Percentiles rank a stretch among this genome's conserved stretches.
These are phyloP conservation scores for Aspidoscelis tigris DNA, from an alignment of 2,113 vertebrate species.

Conservation along the genomic window DNA sequence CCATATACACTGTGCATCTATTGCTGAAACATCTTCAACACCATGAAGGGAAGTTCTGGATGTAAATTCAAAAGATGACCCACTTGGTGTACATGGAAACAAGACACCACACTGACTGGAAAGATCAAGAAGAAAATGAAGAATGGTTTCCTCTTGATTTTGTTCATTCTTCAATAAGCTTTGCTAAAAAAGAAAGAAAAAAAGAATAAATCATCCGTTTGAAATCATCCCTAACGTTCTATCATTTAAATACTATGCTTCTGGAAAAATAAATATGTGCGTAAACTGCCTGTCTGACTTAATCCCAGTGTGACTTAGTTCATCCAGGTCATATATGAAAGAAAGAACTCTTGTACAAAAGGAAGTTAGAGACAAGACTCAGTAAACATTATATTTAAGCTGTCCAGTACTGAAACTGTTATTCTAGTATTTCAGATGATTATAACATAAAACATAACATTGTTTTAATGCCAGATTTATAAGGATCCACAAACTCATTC, in stretches of 20 bases:
- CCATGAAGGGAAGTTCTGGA: conserved; percentile 80
- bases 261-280: too few relatives aligned
- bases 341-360: too few relatives aligned
- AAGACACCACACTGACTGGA: conserved; percentile 84
- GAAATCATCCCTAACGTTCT: too few relatives aligned
- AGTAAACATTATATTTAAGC: neutral
- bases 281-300: too few relatives aligned
- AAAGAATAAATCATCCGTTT: too few relatives aligned
- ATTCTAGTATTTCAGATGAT: too few relatives aligned
- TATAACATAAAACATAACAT: neutral
- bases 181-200: conserved; percentile 66
- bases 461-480: neutral
- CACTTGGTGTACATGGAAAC: conserved; percentile 80
- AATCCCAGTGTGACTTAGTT: too few relatives aligned
- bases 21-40: conserved; percentile 80
- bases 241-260: too few relatives aligned
- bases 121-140: conserved; percentile 88
- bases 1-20: conserved; percentile 87
- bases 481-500: neutral
- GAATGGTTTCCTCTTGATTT: conserved; percentile 83
- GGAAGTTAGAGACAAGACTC: neutral
- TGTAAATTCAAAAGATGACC: conserved; percentile 65
- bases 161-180: conserved; percentile 78
- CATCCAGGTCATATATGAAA: too few relatives aligned
- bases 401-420: too few relatives aligned